A percentile compares a stretch with the other conserved stretches of the same genome.
Evolutionary conservation across 2,888 invertebrate genomes (phyloP).

Genomic region (Eupithecia exiguata): DNA sequence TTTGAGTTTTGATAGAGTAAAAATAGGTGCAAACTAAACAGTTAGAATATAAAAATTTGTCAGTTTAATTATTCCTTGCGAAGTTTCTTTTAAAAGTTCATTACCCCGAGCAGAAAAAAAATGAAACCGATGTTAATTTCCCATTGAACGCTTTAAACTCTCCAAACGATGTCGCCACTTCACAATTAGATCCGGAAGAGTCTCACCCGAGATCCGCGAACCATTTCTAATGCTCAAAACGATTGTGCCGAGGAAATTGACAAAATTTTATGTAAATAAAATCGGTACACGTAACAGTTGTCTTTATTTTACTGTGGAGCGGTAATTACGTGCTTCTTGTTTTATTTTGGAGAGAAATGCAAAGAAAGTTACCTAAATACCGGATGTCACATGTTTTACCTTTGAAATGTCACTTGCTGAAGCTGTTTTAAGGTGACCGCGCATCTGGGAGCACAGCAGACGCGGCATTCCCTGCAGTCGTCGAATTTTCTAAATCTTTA

Average conservation of each 20-base stretch:
- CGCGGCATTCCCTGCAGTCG: too few species aligned
- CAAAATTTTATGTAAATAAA: constrained; percentile 56
- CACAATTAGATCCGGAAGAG: constrained; percentile 79
- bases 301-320: constrained; percentile 37
- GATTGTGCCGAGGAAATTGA: constrained; percentile 56
- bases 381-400: constrained; percentile 7
- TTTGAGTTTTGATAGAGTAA: neutral
- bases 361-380: constrained; percentile 38
- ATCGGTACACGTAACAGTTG: constrained; percentile 42
- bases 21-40: too few species aligned
- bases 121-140: constrained; percentile 34
- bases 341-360: constrained; percentile 42
- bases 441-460: too few species aligned
- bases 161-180: constrained; percentile 58
- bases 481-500: too few species aligned
- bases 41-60: neutral
- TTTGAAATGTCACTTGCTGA: constrained; percentile 6
- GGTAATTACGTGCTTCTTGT: constrained; percentile 41
- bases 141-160: constrained; percentile 48
- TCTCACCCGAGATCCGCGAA: constrained; percentile 60
- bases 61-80: neutral
- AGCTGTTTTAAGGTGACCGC: neutral
- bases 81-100: constrained; percentile 12
- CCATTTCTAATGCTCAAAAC: constrained; percentile 64
- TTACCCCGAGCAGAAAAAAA: constrained; percentile 3